Percentiles rank a stretch among this genome's conserved stretches.
Conservation (phyloP, 2,888 invertebrate genomes). For the Xanthorhoe designata region DNA sequence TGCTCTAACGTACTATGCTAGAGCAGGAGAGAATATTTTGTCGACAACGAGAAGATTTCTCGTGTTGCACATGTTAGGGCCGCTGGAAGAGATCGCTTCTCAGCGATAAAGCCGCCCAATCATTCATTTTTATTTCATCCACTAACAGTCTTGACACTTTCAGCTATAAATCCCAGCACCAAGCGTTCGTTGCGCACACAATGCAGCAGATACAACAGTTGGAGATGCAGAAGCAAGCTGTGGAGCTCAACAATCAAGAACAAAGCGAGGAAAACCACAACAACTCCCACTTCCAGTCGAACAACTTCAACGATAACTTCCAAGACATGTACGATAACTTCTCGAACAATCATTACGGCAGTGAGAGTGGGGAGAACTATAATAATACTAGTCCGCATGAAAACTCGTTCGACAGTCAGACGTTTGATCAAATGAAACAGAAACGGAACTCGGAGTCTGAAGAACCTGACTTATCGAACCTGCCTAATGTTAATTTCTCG, state of each 20-base stretch:
- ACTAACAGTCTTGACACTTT: constrained; percentile 42
- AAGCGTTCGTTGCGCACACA: constrained; percentile 97
- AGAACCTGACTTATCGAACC: constrained; percentile 67
- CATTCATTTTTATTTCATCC: background rate
- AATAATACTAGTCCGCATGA: constrained; percentile 82
- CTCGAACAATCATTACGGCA: constrained; percentile 69
- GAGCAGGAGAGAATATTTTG: too few relatives aligned
- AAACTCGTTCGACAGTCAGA: constrained; percentile 79
- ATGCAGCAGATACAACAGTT: constrained; percentile 94
- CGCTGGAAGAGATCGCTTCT: too few relatives aligned
- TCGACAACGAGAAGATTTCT: too few relatives aligned
- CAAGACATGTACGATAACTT: constrained; percentile 68
- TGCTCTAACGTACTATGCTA: too few relatives aligned
- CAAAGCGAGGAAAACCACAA: constrained; percentile 66
- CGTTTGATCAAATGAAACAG: constrained; percentile 74
- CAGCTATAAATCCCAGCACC: constrained; percentile 96
- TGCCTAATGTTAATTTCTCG: constrained; percentile 79
- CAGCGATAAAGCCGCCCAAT: too few relatives aligned
- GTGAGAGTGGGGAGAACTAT: constrained; percentile 77
- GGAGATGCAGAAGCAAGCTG: constrained; percentile 90
- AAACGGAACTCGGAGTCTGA: constrained; percentile 61
- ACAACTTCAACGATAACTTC: constrained; percentile 70
- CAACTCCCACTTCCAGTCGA: constrained; percentile 66
- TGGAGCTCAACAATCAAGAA: constrained; percentile 84
- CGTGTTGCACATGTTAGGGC: too few relatives aligned